Evolutionary conservation across 2,888 invertebrate genomes (phyloP), one percentile per base, ranked within the genome.

Genomic region (Cecidostiba fungosa): DNA sequence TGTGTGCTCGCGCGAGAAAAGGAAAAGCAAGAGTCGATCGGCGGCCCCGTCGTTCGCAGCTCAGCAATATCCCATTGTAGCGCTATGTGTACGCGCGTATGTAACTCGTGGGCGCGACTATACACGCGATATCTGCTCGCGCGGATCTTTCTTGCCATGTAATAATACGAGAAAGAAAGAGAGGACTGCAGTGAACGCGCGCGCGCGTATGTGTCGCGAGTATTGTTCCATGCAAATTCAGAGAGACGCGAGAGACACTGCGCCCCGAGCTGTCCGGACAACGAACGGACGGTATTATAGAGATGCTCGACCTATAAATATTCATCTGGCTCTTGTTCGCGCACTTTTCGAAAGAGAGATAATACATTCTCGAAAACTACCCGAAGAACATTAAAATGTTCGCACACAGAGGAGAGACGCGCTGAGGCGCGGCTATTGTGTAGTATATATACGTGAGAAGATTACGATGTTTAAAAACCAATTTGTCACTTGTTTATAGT

Each of bases 141-240:
- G 66, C 66, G 16, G 29, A 36, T 77, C 77, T 77, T 39, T 32
- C 36, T 36, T 32, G 4, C 23, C 50, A 39, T 77, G 29, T 62
- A 70, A 59, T 81, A 73, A 81, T 81, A 81, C 54, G n/a, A 19
- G 54, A 59, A 8, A 19, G 50, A 19, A 0, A 54, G n/a, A n/a
- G 54, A n/a, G 29, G 23, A n/a, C n/a, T n/a, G n/a, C n/a, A n/a
- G n/a, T n/a, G 47, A 54, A 0, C 3, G 47, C 14, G 54, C 19
- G n/a, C 39, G 74, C 32, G 70, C 19, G 72, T 19, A 29, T 69
- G 14, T 12, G 69, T 36, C 19, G 62, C 50, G 79, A 23, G 81
- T 77, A 85, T 85, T 82, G 81, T 85, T 77, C 77, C 43, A 85
- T 85, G 85, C 85, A 85, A 72, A 85, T 85, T 80, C 72, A 81